Evolutionary conservation across 2,113 vertebrate genomes (phyloP), one percentile per base, ranked within the genome.

Genomic region (Caracal caracal): DNA sequence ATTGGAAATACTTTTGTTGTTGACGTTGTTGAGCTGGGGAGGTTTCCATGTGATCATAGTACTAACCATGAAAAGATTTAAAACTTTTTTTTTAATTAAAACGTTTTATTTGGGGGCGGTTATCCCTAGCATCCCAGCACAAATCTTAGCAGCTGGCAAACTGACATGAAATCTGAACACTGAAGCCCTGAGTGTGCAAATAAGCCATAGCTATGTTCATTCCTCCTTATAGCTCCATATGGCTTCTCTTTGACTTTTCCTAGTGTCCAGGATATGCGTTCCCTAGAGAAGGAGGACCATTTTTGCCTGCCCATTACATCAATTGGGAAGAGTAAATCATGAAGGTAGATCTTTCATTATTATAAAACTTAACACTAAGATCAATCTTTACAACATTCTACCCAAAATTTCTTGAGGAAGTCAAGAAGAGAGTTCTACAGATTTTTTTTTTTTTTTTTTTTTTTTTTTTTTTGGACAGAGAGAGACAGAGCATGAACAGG

Each of bases 341-440:
- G 92, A 92, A 10, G 30, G 10, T 82, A 79, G 3, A 80, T 26
- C 43, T 19, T 79, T 90, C 47, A 35, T 71, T 87, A 90, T 81
- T 88, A 59, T 70, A 85, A 84, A 59, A 49, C 73, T 95, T 93
- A 83, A 80, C 56, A 76, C 35, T 88, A 93, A 93, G 37, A 76
- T 68, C 49, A 68, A 30, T 56, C 28, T 96, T 90, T 88, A 65
- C 90, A 70, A 91, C 8, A 81, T 86, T 93, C 88, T 94, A 86
- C 15, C 22, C 78, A 68, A 93, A 96, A 93, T 76, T 94, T 82
- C 65, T 95, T 88, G 33, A 94, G 43, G 53, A 94, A 8, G 12
- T 13, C n/a, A 65, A 65, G 66, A 88, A 90, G 53, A 86, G 83
- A 95, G 68, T 28, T 79, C 33, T 65, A 78, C 40, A 78, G 43